These are phyloP conservation scores for Azemiops feae DNA, from an alignment of 2,113 vertebrate species.

Conservation along the genomic window DNA sequence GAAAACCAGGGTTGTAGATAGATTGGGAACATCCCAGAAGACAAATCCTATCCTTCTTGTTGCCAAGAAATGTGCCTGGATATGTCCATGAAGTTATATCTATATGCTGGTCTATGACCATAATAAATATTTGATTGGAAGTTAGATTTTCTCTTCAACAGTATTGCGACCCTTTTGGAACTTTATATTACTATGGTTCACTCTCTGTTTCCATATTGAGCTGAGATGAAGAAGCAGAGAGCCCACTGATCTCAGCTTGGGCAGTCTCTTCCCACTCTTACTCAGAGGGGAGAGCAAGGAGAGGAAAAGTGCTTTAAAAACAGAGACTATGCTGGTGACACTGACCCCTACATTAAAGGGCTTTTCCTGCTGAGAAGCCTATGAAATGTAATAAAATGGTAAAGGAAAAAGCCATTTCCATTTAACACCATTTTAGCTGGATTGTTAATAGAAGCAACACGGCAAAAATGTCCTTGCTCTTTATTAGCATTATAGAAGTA, in stretches of 20 bases:
- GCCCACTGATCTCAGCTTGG: neutral
- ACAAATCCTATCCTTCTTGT: neutral
- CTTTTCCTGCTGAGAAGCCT: neutral
- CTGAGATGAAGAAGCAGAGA: neutral
- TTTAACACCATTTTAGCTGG: neutral
- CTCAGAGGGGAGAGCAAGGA: neutral
- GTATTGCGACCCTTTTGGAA: neutral
- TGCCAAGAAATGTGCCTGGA: neutral
- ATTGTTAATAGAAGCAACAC: neutral
- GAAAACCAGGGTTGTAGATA: neutral
- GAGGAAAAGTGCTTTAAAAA: neutral
- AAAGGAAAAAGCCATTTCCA: neutral
- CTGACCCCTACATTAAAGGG: neutral
- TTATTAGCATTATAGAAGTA: neutral
- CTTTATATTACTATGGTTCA: neutral
- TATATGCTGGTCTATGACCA: neutral
- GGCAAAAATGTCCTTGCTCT: neutral
- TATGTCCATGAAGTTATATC: neutral
- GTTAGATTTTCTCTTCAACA: neutral
- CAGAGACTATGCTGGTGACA: neutral
- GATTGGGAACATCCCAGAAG: neutral
- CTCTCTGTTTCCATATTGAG: neutral
- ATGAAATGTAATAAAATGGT: neutral
- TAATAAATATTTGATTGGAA: neutral
- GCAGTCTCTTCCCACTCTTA: neutral